Base-by-base conservation (phyloP, 2,113 vertebrate species). In the Oryzias curvinotus region DNA sequence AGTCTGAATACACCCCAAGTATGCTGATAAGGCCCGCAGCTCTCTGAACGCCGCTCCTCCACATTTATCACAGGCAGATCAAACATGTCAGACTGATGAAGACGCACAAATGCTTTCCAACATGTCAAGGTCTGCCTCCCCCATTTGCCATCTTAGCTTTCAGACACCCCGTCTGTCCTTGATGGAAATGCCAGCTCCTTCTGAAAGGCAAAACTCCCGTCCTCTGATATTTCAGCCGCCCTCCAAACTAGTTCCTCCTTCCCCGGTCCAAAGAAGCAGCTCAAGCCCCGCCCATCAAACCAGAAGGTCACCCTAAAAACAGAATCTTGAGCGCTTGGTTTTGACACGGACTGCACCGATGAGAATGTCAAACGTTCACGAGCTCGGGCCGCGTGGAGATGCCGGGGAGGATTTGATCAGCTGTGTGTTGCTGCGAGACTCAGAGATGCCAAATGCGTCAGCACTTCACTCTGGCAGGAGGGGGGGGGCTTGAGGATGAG, bases 181-280 rank as follows among this genome's bases (percentile, higher is more conserved):
- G 73, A 78, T 66, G 62, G 69, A 82, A 82, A 86, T 77, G 80
- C 73, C 87, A 88, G 78, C 85, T 86, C 86, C 87, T 88, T 91
- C 88, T 91, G 88, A 89, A 92, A 91, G 80, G 48, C 57, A 74
- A 89, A 71, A 81, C 87, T 74, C 50, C 74, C 3, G 54, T 62
- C 81, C 78, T 85, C 46, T 85, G 87, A 88, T 85, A 88, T 89
- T 84, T 87, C 72, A 72, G 56, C 47, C 42, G 21, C 52, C 17
- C 48, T 60, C 52, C 17, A n/a, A 57, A 51, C 55, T 48, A 15
- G 8, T 23, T 16, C 2, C 16, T 54, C 50, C 13, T 1, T 19
- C 50, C 49, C 26, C 48, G 2, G 44, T 16, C 14, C 44, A 15
- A 16, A 16, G 14, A 46, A 5, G 5, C 14, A 14, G 14, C 44